Percentiles rank a stretch among this genome's conserved stretches.
phyloP scores from a whole-genome alignment of 2,113 vertebrate species.

The Nyctereutes procyonoides region DNA sequence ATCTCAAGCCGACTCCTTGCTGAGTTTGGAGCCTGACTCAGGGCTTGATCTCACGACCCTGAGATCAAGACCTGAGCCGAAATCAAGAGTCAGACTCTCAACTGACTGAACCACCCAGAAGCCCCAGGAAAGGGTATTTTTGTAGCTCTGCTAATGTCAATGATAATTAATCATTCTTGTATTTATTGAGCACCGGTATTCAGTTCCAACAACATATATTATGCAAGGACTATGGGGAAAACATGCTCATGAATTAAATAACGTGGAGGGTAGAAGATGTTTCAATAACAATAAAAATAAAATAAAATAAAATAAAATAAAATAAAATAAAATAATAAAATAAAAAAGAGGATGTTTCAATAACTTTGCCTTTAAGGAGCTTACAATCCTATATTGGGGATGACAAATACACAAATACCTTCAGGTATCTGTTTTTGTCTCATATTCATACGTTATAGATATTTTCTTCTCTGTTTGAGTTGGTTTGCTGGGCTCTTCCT shows the following conservation, averaged over 20 bases:
- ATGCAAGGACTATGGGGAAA: not conserved
- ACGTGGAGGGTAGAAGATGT: not conserved
- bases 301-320: too few species aligned
- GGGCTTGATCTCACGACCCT: not conserved
- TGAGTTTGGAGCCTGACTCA: not conserved
- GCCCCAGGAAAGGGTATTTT: not conserved
- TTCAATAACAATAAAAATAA: not conserved
- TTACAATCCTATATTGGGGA: not conserved
- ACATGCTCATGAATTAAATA: not conserved
- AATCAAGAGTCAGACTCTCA: not conserved
- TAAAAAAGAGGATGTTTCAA: not conserved
- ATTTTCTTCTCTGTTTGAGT: not conserved
- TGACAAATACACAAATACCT: not conserved
- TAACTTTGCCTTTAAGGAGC: not conserved
- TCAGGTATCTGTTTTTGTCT: not conserved
- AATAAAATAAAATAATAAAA: too few species aligned
- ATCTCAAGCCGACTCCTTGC: not conserved
- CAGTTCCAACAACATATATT: not conserved
- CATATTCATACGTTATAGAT: not conserved
- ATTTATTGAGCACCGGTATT: constrained; percentile 11
- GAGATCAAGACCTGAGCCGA: not conserved
- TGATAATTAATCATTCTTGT: not conserved
- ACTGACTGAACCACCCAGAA: not conserved
- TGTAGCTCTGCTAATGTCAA: not conserved
- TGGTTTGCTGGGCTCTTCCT: not conserved